Evolutionary conservation across 2,797 vertebrate genomes (phyloP).

Genomic region (Onychomys arenicola): DNA sequence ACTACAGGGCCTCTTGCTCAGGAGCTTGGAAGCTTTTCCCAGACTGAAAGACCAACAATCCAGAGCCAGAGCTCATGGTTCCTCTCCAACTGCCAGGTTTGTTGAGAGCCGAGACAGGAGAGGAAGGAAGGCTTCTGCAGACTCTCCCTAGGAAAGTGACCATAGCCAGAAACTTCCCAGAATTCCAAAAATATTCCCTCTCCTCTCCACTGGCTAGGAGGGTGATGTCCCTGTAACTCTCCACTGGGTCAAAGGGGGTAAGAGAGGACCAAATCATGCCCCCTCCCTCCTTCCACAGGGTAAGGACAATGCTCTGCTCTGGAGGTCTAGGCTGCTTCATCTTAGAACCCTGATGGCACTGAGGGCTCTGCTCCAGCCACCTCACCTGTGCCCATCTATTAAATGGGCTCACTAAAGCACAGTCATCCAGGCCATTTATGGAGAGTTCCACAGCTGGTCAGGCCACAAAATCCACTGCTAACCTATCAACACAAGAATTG

Average conservation of each 20-base stretch:
- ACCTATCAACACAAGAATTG: rapidly evolving
- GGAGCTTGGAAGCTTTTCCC: slow-evolving; percentile 29
- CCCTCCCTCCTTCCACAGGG: rapidly evolving
- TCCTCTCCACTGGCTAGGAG: not conserved
- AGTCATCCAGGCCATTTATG: rapidly evolving
- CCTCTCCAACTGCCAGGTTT: not conserved
- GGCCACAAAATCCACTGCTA: rapidly evolving
- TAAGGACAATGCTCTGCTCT: rapidly evolving
- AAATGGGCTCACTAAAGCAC: not conserved
- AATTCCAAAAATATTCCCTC: not conserved
- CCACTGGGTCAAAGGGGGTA: rapidly evolving
- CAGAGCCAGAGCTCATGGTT: not conserved
- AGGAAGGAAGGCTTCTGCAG: rapidly evolving
- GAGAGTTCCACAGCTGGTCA: rapidly evolving
- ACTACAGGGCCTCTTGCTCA: not conserved
- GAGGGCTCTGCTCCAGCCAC: not conserved
- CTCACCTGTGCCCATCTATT: not conserved
- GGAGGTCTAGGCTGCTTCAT: not conserved
- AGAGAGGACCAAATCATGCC: not conserved
- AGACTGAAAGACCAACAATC: slow-evolving; percentile 36
- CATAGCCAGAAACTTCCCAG: not conserved
- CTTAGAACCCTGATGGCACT: not conserved
- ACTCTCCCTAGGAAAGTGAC: rapidly evolving
- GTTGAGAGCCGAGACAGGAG: not conserved
- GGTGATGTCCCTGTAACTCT: not conserved